These are phyloP conservation scores for Temnothorax rugatulus DNA, from an alignment of 2,888 invertebrate genomes.

Conservation along the genomic window DNA sequence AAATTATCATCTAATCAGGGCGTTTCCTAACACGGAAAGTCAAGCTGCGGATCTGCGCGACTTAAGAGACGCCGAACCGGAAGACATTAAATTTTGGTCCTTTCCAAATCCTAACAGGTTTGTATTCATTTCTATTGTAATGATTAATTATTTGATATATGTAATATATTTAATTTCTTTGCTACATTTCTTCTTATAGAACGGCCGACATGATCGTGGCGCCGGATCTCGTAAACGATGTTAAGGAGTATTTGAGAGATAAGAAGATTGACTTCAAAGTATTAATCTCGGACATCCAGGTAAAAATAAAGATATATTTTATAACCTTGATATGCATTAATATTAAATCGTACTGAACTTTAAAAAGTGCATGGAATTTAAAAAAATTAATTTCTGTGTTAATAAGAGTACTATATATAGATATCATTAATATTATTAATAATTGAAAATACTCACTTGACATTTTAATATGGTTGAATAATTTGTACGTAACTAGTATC, in stretches of 20 bases:
- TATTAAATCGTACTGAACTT: neutral
- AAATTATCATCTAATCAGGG: conserved; percentile 88
- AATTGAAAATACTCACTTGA: neutral
- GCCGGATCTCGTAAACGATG: conserved; percentile 88
- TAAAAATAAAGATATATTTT: conserved; percentile 74
- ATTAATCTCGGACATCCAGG: conserved; percentile 91
- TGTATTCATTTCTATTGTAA: neutral
- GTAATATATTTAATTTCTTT: neutral
- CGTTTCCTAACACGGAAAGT: conserved; percentile 85
- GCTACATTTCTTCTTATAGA: conserved; percentile 65
- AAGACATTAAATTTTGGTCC: conserved; percentile 89
- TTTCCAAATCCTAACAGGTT: conserved; percentile 87
- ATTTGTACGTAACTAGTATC: neutral
- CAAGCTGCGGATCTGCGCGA: conserved; percentile 86
- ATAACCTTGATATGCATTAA: neutral
- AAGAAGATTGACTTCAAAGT: conserved; percentile 89
- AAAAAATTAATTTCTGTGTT: neutral
- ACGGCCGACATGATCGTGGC: conserved; percentile 92
- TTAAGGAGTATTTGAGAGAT: conserved; percentile 89
- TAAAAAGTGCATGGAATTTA: neutral
- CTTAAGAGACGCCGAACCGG: conserved; percentile 86
- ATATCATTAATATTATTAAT: neutral
- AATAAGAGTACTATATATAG: neutral
- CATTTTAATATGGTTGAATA: neutral
- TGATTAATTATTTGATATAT: neutral